Evolutionary conservation across 2,888 invertebrate species (phyloP).

Genomic region (Piscicola geometra): DNA sequence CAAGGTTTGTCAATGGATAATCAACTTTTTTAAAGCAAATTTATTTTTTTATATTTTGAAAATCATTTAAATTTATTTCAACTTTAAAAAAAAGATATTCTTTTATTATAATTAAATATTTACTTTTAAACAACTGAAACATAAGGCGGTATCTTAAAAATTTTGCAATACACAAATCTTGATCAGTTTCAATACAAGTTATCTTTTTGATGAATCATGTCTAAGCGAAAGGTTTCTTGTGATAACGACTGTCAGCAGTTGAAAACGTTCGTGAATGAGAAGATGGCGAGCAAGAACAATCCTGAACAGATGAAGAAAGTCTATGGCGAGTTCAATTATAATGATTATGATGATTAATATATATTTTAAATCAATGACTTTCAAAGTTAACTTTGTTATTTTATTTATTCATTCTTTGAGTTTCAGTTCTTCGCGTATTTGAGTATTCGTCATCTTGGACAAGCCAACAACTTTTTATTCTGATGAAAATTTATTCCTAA

Average conservation of each 20-base stretch:
- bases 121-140: conserved; percentile 5
- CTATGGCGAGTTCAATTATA: neutral
- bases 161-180: neutral
- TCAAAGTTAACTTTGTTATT: too few relatives aligned
- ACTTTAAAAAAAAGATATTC: too few relatives aligned
- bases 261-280: neutral
- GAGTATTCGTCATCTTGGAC: too few relatives aligned
- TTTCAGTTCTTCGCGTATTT: too few relatives aligned
- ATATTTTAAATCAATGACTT: neutral
- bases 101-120: neutral
- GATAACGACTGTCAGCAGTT: neutral
- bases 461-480: too few relatives aligned
- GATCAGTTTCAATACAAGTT: neutral
- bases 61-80: too few relatives aligned
- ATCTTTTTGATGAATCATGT: neutral
- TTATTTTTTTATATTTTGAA: too few relatives aligned
- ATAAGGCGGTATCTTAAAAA: neutral
- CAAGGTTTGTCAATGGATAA: too few relatives aligned
- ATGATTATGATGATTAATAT: neutral
- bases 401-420: too few relatives aligned
- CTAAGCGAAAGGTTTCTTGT: neutral
- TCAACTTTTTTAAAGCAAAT: too few relatives aligned
- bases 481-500: too few relatives aligned
- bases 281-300: neutral
- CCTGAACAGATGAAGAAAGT: conserved; percentile 7